Evolutionary conservation across 1,140 invertebrate species (phyloP).

Genomic region (Vanessa atalanta): DNA sequence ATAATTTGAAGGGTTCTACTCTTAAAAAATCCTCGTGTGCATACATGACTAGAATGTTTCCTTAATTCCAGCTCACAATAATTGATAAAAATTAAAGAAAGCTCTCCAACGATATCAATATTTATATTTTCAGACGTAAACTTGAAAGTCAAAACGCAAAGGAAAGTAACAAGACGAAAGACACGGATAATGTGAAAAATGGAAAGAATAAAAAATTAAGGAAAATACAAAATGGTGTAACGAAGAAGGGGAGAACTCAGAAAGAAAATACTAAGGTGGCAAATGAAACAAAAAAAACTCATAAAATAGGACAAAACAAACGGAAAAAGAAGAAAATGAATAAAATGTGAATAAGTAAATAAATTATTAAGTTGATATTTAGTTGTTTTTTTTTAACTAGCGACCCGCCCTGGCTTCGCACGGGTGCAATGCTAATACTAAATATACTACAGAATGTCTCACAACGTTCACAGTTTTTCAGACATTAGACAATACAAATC

Average conservation of each 20-base stretch:
- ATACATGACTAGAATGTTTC: too few species aligned
- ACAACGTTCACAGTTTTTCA: too few species aligned
- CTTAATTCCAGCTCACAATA: too few species aligned
- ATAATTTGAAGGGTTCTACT: too few species aligned
- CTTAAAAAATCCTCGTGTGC: too few species aligned
- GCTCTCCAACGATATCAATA: too few species aligned
- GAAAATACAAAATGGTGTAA: constrained; percentile 36
- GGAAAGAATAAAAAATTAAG: constrained; percentile 59
- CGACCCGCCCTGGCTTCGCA: too few species aligned
- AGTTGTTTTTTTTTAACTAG: background rate
- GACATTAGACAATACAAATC: too few species aligned
- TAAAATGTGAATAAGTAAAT: constrained; percentile 33
- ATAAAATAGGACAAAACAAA: constrained; percentile 41
- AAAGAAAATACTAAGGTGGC: background rate
- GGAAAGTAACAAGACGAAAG: constrained; percentile 38
- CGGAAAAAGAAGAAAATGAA: constrained; percentile 45
- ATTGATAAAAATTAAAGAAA: too few species aligned
- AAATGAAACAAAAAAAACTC: constrained; percentile 31
- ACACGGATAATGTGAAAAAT: constrained; percentile 45
- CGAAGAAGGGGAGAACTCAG: background rate
- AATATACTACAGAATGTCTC: too few species aligned
- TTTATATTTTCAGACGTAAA: constrained; percentile 57
- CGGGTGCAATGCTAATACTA: too few species aligned
- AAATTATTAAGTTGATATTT: constrained; percentile 15
- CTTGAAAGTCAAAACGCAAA: constrained; percentile 46